Evolutionary conservation across 2,888 invertebrate genomes (phyloP).

Genomic region (Erebia palarica): DNA sequence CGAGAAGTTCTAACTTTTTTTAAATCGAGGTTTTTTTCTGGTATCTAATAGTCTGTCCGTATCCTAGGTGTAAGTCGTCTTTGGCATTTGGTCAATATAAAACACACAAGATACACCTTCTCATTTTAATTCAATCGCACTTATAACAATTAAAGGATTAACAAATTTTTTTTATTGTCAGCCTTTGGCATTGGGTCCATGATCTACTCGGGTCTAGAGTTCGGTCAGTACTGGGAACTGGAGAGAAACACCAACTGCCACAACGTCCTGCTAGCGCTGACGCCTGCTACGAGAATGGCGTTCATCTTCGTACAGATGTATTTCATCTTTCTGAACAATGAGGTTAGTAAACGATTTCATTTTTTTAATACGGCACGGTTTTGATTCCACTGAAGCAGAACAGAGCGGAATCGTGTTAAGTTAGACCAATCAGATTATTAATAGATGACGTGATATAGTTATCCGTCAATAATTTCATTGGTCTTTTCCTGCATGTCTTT

Average conservation of each 20-base stretch:
- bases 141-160: neutral
- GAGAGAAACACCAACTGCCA: slow-evolving; percentile 95
- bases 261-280: slow-evolving; percentile 93
- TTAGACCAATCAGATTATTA: no score
- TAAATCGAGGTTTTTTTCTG: neutral
- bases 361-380: neutral
- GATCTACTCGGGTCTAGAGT: slow-evolving; percentile 97
- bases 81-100: neutral
- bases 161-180: slow-evolving; percentile 58
- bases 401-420: no score
- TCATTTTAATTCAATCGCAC: neutral
- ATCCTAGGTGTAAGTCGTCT: neutral
- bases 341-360: slow-evolving; percentile 83
- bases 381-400: no score
- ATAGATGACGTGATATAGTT: no score
- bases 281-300: slow-evolving; percentile 95
- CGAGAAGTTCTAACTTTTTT: no score
- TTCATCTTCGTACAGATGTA: slow-evolving; percentile 99
- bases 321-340: slow-evolving; percentile 98
- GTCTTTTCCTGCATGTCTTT: no score
- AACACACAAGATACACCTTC: neutral
- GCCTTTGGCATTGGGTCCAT: slow-evolving; percentile 98
- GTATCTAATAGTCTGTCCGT: neutral
- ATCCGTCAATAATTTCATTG: no score
- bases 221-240: slow-evolving; percentile 97